Base-by-base conservation (phyloP, 2,113 vertebrate genomes). In the Melanotaenia duboulayi region DNA sequence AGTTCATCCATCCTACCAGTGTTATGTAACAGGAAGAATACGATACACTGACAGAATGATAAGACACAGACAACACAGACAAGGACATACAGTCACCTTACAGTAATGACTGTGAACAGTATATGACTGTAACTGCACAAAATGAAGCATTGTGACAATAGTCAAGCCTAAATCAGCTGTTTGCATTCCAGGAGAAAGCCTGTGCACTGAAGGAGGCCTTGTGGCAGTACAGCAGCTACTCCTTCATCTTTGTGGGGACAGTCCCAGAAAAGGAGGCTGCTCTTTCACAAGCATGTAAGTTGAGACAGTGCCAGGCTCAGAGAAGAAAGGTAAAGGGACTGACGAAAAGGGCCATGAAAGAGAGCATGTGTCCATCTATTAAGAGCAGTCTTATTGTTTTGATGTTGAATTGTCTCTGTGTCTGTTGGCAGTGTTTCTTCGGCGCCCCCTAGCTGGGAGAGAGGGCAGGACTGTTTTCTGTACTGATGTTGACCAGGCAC, bases 401-500 rank as follows among this genome's bases (percentile, higher is more conserved):
- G 63, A 63, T 39, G 42, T 64, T 56, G 46, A 71, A 83, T 82
- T 72, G 78, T 85, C 78, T 82, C 39, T 84, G 48, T 51, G 56
- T 51, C 32, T 37, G 74, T 74, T 61, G 86, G 81, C 76, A 84
- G 77, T 72, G 66, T 61, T 51, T 85, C 54, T 82, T 82, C 85
- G 82, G 87, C 73, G 81, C 80, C 83, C 77, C 84, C 92, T 97
- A 98, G 95, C 96, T 96, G 86, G 97, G 97, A 74, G 96, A 97
- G 78, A 96, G 94, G 62, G 95, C 92, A 4, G 96, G 97, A 91
- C 96, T 99, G 91, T 94, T 96, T 87, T 97, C 97, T 0, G 95
- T 95, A 90, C 97, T 98, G 93, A 98, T 96, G 91, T 97, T 95
- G 81, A 99, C 96, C 95, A 99, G 95, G 92, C 96, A 99, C 92